phyloP scores from a whole-genome alignment of 2,113 vertebrate species.

The Myotis brandtii region DNA sequence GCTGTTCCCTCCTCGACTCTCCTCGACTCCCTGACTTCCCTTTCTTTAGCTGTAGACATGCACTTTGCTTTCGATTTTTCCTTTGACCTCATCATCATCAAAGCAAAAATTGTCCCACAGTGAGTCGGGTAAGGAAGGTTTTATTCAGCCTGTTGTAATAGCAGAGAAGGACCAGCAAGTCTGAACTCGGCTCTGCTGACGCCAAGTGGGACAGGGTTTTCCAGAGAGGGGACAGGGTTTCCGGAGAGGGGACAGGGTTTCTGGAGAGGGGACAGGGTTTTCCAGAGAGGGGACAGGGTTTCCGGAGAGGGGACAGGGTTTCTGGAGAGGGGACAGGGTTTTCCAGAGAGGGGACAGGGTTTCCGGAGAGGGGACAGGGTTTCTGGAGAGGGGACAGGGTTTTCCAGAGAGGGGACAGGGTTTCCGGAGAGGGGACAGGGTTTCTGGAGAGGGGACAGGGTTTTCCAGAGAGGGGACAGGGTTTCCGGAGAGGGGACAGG shows the following conservation, averaged over 20 bases:
- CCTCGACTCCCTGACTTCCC: neutral
- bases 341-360: accelerated
- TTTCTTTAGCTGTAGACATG: neutral
- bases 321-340: accelerated
- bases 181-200: neutral
- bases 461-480: neutral
- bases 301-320: neutral
- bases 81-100: neutral
- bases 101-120: neutral
- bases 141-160: neutral
- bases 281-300: accelerated
- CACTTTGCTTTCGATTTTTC: neutral
- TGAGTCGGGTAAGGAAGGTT: neutral
- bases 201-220: too few species aligned
- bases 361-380: neutral
- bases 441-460: too few species aligned
- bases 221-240: neutral
- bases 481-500: too few species aligned
- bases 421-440: neutral
- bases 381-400: too few species aligned
- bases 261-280: accelerated
- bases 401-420: accelerated
- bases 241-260: too few species aligned
- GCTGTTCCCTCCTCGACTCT: neutral
- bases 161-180: neutral